Evolutionary conservation across 2,888 invertebrate genomes (phyloP).

Genomic region (Lasioglossum lativentre): DNA sequence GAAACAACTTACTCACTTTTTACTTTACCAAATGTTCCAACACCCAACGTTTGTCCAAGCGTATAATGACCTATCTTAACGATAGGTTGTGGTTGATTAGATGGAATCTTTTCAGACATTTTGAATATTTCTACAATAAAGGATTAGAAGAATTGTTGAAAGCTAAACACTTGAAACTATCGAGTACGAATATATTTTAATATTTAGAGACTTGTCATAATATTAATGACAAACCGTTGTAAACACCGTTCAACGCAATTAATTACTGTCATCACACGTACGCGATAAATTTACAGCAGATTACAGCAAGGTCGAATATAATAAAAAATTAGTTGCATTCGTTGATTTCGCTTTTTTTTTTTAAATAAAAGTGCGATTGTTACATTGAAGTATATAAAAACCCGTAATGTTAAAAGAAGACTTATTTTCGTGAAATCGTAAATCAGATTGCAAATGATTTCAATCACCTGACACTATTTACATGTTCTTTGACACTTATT

Average conservation of each 20-base stretch:
- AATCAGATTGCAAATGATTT: constrained; percentile 26
- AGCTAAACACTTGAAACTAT: neutral
- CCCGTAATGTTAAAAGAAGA: neutral
- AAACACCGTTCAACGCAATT: neutral
- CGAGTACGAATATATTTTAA: neutral
- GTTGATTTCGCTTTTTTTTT: neutral
- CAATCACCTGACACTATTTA: constrained; percentile 72
- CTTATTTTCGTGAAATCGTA: constrained; percentile 17
- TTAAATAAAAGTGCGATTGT: neutral
- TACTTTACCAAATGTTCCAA: constrained; percentile 99
- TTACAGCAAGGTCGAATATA: constrained; percentile 44
- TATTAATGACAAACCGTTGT: constrained; percentile 1
- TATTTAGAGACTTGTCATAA: neutral
- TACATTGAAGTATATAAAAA: neutral
- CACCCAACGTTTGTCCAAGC: constrained; percentile 96
- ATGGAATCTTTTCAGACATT: constrained; percentile 80
- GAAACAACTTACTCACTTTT: constrained; percentile 88
- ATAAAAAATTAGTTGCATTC: constrained; percentile 16
- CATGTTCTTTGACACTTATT: constrained; percentile 64
- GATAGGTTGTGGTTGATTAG: constrained; percentile 88
- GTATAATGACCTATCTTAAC: constrained; percentile 99
- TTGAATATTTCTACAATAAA: constrained; percentile 43
- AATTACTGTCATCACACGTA: constrained; percentile 33
- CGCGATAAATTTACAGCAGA: constrained; percentile 15
- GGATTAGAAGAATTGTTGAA: neutral